Base-by-base conservation (phyloP, 2,888 invertebrate species). In the Drosophila austrosaltans region DNA sequence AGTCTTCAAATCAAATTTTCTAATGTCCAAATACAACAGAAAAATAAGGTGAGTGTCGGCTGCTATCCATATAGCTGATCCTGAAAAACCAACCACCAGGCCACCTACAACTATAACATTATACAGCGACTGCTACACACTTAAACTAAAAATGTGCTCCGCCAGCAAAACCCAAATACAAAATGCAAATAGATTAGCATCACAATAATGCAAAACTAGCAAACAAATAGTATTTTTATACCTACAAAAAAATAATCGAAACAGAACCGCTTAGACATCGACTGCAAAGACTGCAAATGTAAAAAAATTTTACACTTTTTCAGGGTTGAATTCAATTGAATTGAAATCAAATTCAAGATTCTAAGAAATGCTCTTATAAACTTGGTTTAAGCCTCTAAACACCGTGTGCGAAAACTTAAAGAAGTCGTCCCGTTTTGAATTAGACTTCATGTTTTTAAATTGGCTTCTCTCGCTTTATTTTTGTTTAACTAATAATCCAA, bases 141-240 rank as follows among this genome's bases (percentile, higher is more conserved):
- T 61, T 63, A 70, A 59, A 63, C 53, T 57, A 62, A 69, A 75
- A 69, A 73, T 76, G 74, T 78, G 82, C 82, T 79, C 79, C 70
- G 68, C 73, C 69, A 63, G 78, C 75, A 44, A 69, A 66, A 63
- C 30, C 39, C 48, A 69, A 75, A 84, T 77, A 82, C 83, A 76
- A 75, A 85, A 71, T 63, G 71, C 89, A 89, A 85, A 85, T 87
- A 85, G 84, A 89, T 89, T 87, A 82, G 75, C 67, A 63, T 62
- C 65, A 63, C 56, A 61, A 63, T 67, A 73, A 63, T 58, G 61
- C 67, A 56, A 64, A 28, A 57, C 53, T 56, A 57, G 40, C 30
- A 16, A 36, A 59, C 62, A 70, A 56, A 63, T 53, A 64, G 28
- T 57, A 5, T 1, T 30, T 30, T 30, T 1, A 30, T 30, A 6